A percentile compares a stretch with the other conserved stretches of the same genome.
Evolutionary conservation across 2,797 vertebrate species (phyloP).

Genomic region (Podarcis lilfordi): DNA sequence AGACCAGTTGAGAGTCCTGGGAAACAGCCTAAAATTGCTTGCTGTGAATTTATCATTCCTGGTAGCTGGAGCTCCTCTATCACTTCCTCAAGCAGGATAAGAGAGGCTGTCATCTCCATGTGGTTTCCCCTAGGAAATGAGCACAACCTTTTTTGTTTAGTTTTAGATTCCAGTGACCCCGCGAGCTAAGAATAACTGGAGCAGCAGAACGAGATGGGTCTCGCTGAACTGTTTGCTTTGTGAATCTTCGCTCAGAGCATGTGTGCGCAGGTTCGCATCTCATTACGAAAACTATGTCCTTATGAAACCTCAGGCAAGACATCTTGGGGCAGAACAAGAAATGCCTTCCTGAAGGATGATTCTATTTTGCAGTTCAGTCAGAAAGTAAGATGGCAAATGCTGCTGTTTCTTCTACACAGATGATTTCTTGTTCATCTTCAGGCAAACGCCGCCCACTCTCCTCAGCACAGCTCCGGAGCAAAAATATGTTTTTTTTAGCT

Average conservation of each 20-base stretch:
- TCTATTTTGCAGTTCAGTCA: not conserved
- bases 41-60: not conserved
- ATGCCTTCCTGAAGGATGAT: not conserved
- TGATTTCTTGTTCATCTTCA: not conserved
- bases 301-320: not conserved
- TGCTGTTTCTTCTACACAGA: not conserved
- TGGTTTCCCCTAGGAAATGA: conserved; percentile 16
- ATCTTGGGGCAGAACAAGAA: not conserved
- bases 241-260: not conserved
- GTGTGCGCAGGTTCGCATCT: not conserved
- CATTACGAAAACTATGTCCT: not conserved
- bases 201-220: not conserved
- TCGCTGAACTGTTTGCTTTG: not conserved
- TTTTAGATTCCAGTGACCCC: not conserved
- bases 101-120: not conserved
- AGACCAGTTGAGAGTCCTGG: no score
- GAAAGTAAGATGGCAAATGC: not conserved
- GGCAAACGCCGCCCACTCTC: not conserved
- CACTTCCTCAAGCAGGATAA: not conserved
- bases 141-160: not conserved
- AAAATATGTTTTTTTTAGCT: not conserved
- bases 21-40: not conserved
- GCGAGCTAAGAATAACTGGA: conserved; percentile 1
- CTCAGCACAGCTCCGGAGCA: not conserved
- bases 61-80: not conserved